Evolutionary conservation across 2,113 vertebrate genomes (phyloP), one percentile per base, ranked within the genome.

Genomic region (Onychorhynchus coronatus): DNA sequence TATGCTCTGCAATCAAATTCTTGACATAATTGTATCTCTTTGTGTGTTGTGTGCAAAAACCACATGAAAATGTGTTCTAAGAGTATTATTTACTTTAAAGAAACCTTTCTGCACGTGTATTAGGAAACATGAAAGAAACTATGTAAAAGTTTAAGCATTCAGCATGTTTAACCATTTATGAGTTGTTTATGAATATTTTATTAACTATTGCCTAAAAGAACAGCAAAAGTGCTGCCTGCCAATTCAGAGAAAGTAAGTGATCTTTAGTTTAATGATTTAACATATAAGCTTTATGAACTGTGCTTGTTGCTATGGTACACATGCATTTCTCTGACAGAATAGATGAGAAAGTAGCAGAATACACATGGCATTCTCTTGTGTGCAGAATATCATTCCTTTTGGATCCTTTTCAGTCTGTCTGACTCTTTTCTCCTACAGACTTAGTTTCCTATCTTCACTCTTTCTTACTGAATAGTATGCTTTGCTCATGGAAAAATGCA

Each of bases 151-250:
- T 95, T 73, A 44, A 83, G 42, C 46, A 91, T 92, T 96, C 72
- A 84, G 46, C 75, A 63, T 49, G 7, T 96, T 97, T 97, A 96
- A 89, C 87, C 88, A 95, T 97, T 97, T 96, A 90, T 92, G 86
- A 98, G 83, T 88, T 72, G 73, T 39, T 93, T 89, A 96, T 97
- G 93, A 96, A 97, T 98, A 96, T 97, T 97, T 97, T 90, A 97
- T 94, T 78, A 92, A 89, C 92, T 42, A 35, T 52, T 95, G 86
- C 70, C 94, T 89, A 95, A 96, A 85, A 96, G 83, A 95, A 95
- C 44, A 95, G 87, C 86, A 94, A 93, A 89, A 95, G 55, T 77
- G 53, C 37, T 82, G 52, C 33, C 58, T 72, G 37, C 37, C 61
- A 92, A 28, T 93, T 96, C 93, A 91, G 67, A 95, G 91, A 75